These are phyloP conservation scores for Sardina pilchardus DNA, from an alignment of 2,113 vertebrate species.

Conservation along the genomic window DNA sequence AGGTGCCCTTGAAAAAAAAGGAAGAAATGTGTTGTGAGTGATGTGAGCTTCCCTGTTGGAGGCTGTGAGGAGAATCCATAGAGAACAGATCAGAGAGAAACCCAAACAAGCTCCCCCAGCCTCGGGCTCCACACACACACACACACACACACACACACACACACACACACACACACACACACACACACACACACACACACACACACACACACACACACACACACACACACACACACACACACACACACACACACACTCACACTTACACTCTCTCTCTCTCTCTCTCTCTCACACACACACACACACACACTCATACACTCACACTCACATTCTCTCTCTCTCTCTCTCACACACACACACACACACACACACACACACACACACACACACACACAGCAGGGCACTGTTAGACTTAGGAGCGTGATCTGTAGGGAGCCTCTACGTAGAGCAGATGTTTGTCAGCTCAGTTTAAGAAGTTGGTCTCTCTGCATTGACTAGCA, in stretches of 20 bases:
- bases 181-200: too few relatives aligned
- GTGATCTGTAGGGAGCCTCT: background rate
- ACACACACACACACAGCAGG: constrained; percentile 2
- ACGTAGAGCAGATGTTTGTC: background rate
- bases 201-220: background rate
- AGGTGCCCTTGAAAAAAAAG: constrained; percentile 5
- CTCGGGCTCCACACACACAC: background rate
- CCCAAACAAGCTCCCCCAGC: background rate
- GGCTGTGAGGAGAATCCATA: background rate
- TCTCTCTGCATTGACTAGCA: background rate
- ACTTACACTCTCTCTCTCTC: background rate
- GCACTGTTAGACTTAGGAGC: background rate
- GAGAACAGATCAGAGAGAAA: background rate
- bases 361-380: constrained; percentile 7
- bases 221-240: background rate
- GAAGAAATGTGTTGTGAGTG: background rate
- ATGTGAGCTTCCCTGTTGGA: background rate
- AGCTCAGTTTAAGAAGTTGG: background rate
- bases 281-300: background rate
- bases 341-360: background rate
- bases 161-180: too few relatives aligned
- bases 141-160: too few relatives aligned
- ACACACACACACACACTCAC: background rate
- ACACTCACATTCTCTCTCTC: too few relatives aligned
- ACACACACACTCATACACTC: background rate